phyloP scores from a whole-genome alignment of 2,888 invertebrate genomes.

The Lycia hirtaria region DNA sequence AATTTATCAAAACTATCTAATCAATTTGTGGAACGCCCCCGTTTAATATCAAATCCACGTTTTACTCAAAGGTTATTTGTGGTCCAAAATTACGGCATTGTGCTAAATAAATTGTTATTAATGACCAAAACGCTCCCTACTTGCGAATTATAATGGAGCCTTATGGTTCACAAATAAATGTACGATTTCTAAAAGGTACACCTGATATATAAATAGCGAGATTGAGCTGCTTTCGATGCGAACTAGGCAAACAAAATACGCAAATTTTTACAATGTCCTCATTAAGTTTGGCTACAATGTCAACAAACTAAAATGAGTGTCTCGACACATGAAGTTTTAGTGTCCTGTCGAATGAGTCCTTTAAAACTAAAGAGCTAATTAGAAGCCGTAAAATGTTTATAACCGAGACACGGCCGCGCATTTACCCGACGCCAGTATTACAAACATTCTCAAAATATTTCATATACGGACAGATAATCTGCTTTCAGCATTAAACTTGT shows the following conservation, averaged over 20 bases:
- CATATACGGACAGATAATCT: constrained; percentile 65
- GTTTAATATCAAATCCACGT: constrained; percentile 80
- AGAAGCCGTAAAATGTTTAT: constrained; percentile 34
- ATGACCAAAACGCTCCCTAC: constrained; percentile 77
- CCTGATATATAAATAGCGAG: constrained; percentile 49
- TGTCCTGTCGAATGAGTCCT: constrained; percentile 20
- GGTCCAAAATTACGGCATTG: constrained; percentile 78
- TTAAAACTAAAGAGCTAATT: constrained; percentile 29
- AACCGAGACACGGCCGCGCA: constrained; percentile 27
- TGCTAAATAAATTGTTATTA: constrained; percentile 84
- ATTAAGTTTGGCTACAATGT: constrained; percentile 35
- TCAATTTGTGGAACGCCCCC: constrained; percentile 75
- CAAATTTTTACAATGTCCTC: neutral
- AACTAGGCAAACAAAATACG: constrained; percentile 6
- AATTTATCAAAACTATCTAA: constrained; percentile 80
- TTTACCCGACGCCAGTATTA: constrained; percentile 29
- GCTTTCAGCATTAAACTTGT: constrained; percentile 73
- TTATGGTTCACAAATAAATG: constrained; percentile 72
- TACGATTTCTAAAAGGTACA: constrained; percentile 53
- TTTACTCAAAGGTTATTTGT: constrained; percentile 76
- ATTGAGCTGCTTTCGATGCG: constrained; percentile 30
- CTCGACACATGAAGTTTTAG: constrained; percentile 20
- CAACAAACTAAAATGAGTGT: constrained; percentile 29
- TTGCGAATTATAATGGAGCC: constrained; percentile 71
- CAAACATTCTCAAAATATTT: constrained; percentile 38